Conservation (phyloP, 2,797 vertebrate genomes). For the Enteromius argenteus region DNA sequence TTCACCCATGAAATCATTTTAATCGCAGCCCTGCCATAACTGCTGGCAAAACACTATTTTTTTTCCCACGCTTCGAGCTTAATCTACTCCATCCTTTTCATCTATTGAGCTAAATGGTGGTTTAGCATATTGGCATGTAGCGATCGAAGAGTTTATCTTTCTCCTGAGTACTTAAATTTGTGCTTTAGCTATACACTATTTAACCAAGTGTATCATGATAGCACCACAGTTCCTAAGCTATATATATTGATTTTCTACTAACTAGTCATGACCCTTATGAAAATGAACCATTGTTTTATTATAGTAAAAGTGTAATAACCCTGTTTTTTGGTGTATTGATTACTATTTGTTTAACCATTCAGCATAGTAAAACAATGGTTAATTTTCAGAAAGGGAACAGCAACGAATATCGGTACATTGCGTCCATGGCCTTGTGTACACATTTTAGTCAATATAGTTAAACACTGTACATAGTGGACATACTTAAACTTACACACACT, state of each 20-base stretch:
- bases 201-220: background rate
- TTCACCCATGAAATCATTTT: constrained; percentile 7
- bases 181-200: background rate
- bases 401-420: background rate
- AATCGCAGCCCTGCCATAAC: constrained; percentile 15
- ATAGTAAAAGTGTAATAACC: background rate
- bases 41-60: background rate
- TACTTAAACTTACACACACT: too few species aligned
- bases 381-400: background rate
- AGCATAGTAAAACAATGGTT: too few species aligned
- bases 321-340: background rate
- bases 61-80: background rate
- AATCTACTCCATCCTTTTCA: constrained; percentile 21
- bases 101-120: background rate
- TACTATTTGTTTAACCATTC: background rate
- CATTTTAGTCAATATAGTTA: background rate
- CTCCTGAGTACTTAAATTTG: background rate
- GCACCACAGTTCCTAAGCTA: background rate
- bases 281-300: background rate
- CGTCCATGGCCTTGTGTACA: background rate
- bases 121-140: constrained; percentile 4
- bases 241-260: background rate
- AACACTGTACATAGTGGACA: too few species aligned
- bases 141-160: background rate
- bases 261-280: background rate